Evolutionary conservation across 2,113 vertebrate species (phyloP).

Genomic region (Tyto alba): DNA sequence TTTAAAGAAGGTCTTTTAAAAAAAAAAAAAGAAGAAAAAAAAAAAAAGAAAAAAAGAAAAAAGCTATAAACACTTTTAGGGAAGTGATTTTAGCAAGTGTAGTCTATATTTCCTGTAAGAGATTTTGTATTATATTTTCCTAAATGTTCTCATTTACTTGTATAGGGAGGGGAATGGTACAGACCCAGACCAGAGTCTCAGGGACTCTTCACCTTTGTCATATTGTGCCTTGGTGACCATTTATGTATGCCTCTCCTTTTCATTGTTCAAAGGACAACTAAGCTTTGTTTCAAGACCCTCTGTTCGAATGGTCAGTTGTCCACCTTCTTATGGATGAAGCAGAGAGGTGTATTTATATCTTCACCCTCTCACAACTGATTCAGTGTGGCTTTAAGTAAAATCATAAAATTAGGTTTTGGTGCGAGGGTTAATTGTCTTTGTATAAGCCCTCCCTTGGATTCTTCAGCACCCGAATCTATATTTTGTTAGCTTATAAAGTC

Average conservation of each 20-base stretch:
- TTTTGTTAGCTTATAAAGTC: slow-evolving; percentile 54
- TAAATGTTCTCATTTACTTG: slow-evolving; percentile 87
- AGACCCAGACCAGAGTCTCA: slow-evolving; percentile 76
- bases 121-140: slow-evolving; percentile 99
- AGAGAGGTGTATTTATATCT: slow-evolving; percentile 41
- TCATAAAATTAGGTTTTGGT: slow-evolving; percentile 35
- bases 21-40: slow-evolving; percentile 2
- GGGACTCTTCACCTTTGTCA: slow-evolving; percentile 82
- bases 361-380: slow-evolving; percentile 39
- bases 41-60: slow-evolving; percentile 42
- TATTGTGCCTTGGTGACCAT: slow-evolving; percentile 89
- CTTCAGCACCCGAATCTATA: slow-evolving; percentile 43
- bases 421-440: slow-evolving; percentile 39
- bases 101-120: slow-evolving; percentile 90
- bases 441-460: slow-evolving; percentile 26
- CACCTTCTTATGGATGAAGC: slow-evolving; percentile 12
- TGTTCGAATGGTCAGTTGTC: slow-evolving; percentile 34
- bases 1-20: slow-evolving; percentile 73
- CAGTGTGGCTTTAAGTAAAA: slow-evolving; percentile 52
- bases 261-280: slow-evolving; percentile 46
- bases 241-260: slow-evolving; percentile 60
- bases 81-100: slow-evolving; percentile 79
- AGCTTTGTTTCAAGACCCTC: slow-evolving; percentile 30
- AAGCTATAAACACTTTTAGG: slow-evolving; percentile 75
- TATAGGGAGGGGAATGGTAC: slow-evolving; percentile 77